Percentiles rank a stretch among this genome's conserved stretches.
Conservation (phyloP, 1,140 invertebrate species). For the Achatina immaculata region DNA sequence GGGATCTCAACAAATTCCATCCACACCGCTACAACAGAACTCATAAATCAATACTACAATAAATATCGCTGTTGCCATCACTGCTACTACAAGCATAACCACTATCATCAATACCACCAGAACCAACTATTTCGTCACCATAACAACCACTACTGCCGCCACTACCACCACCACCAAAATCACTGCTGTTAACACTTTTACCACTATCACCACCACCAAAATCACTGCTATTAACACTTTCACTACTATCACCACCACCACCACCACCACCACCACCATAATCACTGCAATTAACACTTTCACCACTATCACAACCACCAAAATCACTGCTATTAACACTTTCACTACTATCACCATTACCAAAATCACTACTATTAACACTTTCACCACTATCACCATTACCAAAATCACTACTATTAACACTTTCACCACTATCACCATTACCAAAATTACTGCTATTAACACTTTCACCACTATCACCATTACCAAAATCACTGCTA, state of each 20-base stretch:
- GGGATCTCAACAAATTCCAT: too few relatives aligned
- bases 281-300: not conserved
- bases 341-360: conserved; percentile 3
- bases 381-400: not conserved
- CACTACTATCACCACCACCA: conserved; percentile 4
- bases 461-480: not conserved
- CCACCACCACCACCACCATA: not conserved
- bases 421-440: not conserved
- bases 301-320: not conserved
- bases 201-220: conserved; percentile 18
- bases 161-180: conserved; percentile 28
- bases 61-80: too few relatives aligned
- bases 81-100: too few relatives aligned
- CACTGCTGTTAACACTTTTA: conserved; percentile 30
- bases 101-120: conserved; percentile 25
- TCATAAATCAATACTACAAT: too few relatives aligned
- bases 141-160: conserved; percentile 9
- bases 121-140: not conserved
- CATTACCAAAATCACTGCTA: not conserved
- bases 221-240: conserved; percentile 6
- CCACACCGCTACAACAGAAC: too few relatives aligned
- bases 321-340: not conserved
- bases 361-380: not conserved
- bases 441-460: not conserved
- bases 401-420: not conserved